phyloP scores from a whole-genome alignment of 2,113 vertebrate genomes.

The Micronycteris hirsuta region DNA sequence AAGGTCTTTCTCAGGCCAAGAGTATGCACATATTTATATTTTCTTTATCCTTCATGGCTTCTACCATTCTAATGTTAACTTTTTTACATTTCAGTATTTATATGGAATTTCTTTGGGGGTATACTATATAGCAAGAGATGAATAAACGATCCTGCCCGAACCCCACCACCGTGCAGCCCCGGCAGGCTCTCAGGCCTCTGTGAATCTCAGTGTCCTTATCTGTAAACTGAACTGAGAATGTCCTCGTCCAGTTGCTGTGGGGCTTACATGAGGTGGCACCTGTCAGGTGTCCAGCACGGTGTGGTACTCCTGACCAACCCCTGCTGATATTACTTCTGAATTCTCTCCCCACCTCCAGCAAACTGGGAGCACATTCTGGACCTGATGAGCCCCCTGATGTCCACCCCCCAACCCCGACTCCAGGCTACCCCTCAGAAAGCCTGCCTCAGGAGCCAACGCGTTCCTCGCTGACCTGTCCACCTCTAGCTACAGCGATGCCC shows the following conservation, averaged over 20 bases:
- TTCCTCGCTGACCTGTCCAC: background rate
- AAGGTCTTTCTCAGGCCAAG: conserved; percentile 38
- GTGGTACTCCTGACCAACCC: background rate
- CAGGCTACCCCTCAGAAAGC: background rate
- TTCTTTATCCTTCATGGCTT: background rate
- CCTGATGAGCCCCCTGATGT: background rate
- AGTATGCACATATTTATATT: background rate
- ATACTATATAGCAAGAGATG: background rate
- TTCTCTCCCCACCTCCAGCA: background rate
- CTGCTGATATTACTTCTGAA: background rate
- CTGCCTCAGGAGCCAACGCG: fast-evolving
- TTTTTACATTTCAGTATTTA: background rate
- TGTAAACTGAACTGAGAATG: background rate
- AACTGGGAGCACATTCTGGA: background rate
- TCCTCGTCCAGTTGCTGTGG: fast-evolving
- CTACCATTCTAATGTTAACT: background rate
- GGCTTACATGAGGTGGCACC: background rate
- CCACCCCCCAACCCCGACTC: too few species aligned
- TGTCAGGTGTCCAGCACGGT: background rate
- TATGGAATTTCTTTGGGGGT: background rate
- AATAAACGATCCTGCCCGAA: background rate
- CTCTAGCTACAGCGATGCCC: fast-evolving
- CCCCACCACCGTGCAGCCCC: fast-evolving
- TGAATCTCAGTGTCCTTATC: background rate
- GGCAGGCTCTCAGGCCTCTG: background rate